Evolutionary conservation across 2,888 invertebrate genomes (phyloP), one percentile per base, ranked within the genome.

Genomic region (Formica aserva): DNA sequence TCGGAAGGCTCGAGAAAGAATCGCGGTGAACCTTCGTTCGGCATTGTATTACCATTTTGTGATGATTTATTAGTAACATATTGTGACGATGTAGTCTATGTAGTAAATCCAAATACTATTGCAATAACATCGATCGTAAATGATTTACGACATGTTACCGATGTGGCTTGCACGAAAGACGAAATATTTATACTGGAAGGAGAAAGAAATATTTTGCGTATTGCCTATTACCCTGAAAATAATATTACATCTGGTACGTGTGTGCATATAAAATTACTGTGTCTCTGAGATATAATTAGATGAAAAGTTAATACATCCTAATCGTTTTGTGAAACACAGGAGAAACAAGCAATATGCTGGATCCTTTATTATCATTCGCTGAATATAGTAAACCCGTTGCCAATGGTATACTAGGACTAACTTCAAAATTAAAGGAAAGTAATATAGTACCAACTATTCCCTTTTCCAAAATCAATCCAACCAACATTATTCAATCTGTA

Each of bases 171-270:
- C 88, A 95, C 96, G 90, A 96, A 96, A 93, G 97, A 97, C 89
- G 98, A 98, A 95, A 97, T 98, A 90, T 98, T 98, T 95, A 95
- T 98, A 71, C 95, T 98, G 91, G 97, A 98, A 94, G 98, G 98
- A 0, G 96, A 97, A 67, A 96, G 98, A 87, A 97, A 97, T 91
- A 95, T 98, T 85, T 95, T 98, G 76, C 96, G 98, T n/a, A 96
- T 98, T 69, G 97, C 97, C 55, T 96, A 96, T 89, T 95, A 96
- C 92, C 98, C 98, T 13, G 98, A 98, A 93, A 95, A 95, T 65
- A 88, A 85, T 60, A 90, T 82, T 75, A 75, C 85, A 55, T 85
- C 91, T 62, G 93, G 93, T 93, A 86, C 78, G 83, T 52, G n/a
- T 83, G 67, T 62, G 1, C 35, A 35, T 35, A 35, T 35, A 35